Evolutionary conservation across 2,113 vertebrate genomes (phyloP).

Genomic region (Genyomyrus donnyi): DNA sequence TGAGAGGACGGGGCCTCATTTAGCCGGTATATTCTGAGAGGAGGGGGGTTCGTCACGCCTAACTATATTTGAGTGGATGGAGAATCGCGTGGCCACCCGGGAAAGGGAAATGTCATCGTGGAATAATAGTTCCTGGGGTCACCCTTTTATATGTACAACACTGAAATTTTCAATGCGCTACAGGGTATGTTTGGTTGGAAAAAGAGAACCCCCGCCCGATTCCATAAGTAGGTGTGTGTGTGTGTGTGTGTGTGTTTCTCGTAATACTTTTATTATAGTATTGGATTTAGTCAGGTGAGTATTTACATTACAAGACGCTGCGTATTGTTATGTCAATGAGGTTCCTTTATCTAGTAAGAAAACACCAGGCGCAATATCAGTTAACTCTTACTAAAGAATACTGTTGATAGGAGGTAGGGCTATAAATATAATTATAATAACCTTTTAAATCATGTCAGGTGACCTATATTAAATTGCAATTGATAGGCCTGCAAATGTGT

Average conservation of each 20-base stretch:
- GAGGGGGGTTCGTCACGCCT: neutral
- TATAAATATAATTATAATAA: neutral
- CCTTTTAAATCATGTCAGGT: neutral
- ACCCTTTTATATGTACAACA: neutral
- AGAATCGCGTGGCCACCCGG: neutral
- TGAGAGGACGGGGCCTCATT: neutral
- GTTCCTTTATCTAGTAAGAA: neutral
- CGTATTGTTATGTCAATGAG: neutral
- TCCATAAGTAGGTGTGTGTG: neutral
- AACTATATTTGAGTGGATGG: neutral
- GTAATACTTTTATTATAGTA: neutral
- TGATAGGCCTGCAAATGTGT: neutral
- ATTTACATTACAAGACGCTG: neutral
- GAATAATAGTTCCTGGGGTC: slow-evolving; percentile 8
- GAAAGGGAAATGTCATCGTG: neutral
- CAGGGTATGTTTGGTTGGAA: neutral
- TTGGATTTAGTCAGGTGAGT: neutral
- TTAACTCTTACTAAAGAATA: neutral
- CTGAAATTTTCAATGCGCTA: neutral
- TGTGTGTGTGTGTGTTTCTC: neutral
- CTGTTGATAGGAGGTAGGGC: neutral
- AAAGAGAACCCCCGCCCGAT: neutral
- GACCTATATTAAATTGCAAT: neutral
- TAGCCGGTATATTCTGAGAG: neutral
- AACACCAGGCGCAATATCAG: neutral